Base-by-base conservation (phyloP, 1,140 invertebrate species). In the Pseudomyrmex flavicornis region DNA sequence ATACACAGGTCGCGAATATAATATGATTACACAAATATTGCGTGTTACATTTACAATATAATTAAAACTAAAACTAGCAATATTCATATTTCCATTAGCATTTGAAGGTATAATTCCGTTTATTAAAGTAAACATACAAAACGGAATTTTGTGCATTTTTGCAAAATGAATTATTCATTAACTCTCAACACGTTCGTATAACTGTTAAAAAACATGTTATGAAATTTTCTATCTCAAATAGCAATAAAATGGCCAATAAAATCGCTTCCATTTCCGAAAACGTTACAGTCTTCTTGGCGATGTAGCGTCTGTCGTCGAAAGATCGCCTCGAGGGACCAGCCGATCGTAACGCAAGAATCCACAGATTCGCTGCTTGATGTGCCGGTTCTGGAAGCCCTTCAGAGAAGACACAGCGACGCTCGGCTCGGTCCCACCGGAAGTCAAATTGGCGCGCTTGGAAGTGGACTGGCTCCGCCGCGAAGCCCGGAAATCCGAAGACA, bases 301-400 rank as follows among this genome's bases (percentile, higher is more conserved):
- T 97, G 97, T 92, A 97, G 97, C 79, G 97, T 97, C 2, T 97
- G 97, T 90, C 96, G 97, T 20, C 95, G 97, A 85, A 97, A 97
- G 93, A 95, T 97, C 83, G 96, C 96, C 61, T 97, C 97, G 1
- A 95, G 97, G 22, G 95, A 95, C n/a, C 95, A 96, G 88, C 95
- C 96, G 10, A 95, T 96, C 0, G 92, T 96, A 0, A 92, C 93
- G 4, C 97, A 97, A 91, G 97, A 97, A 90, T 97, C 97, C 54
- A 97, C 96, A 13, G 97, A 98, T 90, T 97, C 97, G 8, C 94
- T 97, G 70, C 94, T 98, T 44, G 97, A 97, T 76, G 96, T 97
- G 61, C 97, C 97, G 0, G 95, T 97, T 3, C 94, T 97, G 77
- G 97, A 97, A 82, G 95, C 96, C 0, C 91, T 98, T 44, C 96